Evolutionary conservation across 2,888 invertebrate species (phyloP).

Genomic region (Cyaniris semiargus): DNA sequence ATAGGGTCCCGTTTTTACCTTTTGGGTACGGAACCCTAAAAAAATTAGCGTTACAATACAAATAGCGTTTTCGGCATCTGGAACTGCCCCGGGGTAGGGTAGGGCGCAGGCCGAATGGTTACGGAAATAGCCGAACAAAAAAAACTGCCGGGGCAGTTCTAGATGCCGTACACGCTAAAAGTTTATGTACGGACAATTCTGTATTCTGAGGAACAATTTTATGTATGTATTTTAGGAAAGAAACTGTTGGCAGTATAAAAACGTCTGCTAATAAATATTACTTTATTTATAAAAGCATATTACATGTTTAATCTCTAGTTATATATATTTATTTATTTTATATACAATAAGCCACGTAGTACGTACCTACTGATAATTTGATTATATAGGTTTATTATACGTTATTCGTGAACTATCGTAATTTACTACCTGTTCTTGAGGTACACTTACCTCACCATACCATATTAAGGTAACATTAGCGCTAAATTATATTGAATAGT

Average conservation of each 20-base stretch:
- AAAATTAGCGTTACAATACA: too few species aligned
- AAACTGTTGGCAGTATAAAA: background rate
- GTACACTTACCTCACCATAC: slow-evolving; percentile 34
- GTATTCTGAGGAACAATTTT: too few species aligned
- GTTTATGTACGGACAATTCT: background rate
- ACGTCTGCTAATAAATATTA: background rate
- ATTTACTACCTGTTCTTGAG: slow-evolving; percentile 62
- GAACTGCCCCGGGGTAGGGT: too few species aligned
- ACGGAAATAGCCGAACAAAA: too few species aligned
- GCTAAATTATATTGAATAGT: slow-evolving; percentile 52
- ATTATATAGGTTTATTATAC: slow-evolving; percentile 35
- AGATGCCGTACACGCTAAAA: too few species aligned
- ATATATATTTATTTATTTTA: slow-evolving; percentile 32
- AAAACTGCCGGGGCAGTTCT: too few species aligned
- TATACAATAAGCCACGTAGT: slow-evolving; percentile 33
- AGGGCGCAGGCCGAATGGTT: too few species aligned
- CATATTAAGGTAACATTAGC: slow-evolving; percentile 77
- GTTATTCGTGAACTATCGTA: slow-evolving; percentile 38
- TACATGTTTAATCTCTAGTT: slow-evolving; percentile 44
- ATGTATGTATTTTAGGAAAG: background rate
- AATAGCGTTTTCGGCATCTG: too few species aligned
- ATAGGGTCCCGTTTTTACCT: too few species aligned
- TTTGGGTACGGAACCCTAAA: too few species aligned
- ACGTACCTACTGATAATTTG: slow-evolving; percentile 21
- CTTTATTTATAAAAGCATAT: slow-evolving; percentile 53